Base-by-base conservation (phyloP, 2,797 vertebrate species). In the Scolopax rusticola region DNA sequence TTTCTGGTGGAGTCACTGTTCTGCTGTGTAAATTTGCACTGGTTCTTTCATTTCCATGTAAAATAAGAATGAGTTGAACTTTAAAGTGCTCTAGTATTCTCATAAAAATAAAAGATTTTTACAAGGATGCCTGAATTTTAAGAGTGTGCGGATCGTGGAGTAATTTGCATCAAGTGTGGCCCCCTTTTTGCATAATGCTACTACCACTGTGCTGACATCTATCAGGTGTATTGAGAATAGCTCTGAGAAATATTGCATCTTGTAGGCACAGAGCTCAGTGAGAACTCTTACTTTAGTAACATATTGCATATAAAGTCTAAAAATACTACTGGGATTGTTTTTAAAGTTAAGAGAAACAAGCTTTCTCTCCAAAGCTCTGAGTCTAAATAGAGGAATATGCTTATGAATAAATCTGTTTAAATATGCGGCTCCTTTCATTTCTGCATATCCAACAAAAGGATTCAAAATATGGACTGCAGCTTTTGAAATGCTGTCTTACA, bases 321-420 rank as follows among this genome's bases (percentile, higher is more conserved):
- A 91, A 87, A 84, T 86, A 75, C 63, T 70, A 13, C 47, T 2
- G 4, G 70, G 77, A 78, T 88, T 81, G 67, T 82, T 91, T 93
- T 80, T 87, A 83, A 86, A 94, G 61, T 90, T 67, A 57, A 0
- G 9, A 84, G 78, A 69, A 90, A 57, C 61, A 76, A 54, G 9
- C 79, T 78, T 86, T 78, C 69, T 95, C 73, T 86, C 80, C 24
- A 33, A 90, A 90, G 90, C 87, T 90, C 78, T 60, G 71, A 83
- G 45, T 76, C 86, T 38, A 89, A 89, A 74, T 63, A 87, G 77
- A 94, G 65, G 40, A 93, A 80, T 59, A 23, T 40, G 61, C 36
- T 91, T 85, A 87, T 85, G 88, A 95, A 94, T 95, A 91, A 95
- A 89, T 93, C 81, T 87, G n/a, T 92, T 91, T 68, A 32, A 92